Evolutionary conservation across 1,140 invertebrate genomes (phyloP).

Genomic region (Kradibia gibbosae): DNA sequence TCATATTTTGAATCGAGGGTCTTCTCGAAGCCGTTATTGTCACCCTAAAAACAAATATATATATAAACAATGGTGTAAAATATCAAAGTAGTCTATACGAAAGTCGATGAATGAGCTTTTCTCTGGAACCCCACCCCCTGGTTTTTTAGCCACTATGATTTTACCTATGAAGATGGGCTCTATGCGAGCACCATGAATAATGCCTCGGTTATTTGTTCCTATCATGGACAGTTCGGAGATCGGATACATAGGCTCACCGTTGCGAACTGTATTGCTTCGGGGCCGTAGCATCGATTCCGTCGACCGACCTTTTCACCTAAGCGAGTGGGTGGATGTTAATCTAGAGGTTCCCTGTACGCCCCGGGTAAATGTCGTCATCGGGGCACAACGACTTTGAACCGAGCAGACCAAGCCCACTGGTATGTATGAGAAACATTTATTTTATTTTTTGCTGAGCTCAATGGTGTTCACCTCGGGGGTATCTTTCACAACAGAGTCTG

Average conservation of each 20-base stretch:
- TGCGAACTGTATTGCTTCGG: constrained; percentile 61
- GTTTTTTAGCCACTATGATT: not conserved
- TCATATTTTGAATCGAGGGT: no score
- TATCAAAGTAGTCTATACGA: no score
- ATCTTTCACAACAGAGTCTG: no score
- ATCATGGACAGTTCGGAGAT: constrained; percentile 66
- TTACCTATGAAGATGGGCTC: not conserved
- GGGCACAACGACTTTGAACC: not conserved
- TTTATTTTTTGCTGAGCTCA: no score
- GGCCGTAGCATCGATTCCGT: constrained; percentile 70
- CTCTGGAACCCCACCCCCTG: not conserved
- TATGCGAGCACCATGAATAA: constrained; percentile 10
- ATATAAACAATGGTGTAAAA: no score
- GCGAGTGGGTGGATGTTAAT: constrained; percentile 75
- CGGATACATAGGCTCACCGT: constrained; percentile 69
- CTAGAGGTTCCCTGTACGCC: constrained; percentile 71
- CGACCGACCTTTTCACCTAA: constrained; percentile 71
- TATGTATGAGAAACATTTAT: not conserved
- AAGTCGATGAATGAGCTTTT: no score
- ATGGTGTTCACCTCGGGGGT: no score
- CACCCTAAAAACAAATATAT: no score
- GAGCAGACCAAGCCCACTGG: constrained; percentile 18
- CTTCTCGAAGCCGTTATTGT: no score
- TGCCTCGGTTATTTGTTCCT: constrained; percentile 33
- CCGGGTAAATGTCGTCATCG: constrained; percentile 23